Evolutionary conservation across 2,797 vertebrate genomes (phyloP), one percentile per base, ranked within the genome.

Genomic region (Nasua narica): DNA sequence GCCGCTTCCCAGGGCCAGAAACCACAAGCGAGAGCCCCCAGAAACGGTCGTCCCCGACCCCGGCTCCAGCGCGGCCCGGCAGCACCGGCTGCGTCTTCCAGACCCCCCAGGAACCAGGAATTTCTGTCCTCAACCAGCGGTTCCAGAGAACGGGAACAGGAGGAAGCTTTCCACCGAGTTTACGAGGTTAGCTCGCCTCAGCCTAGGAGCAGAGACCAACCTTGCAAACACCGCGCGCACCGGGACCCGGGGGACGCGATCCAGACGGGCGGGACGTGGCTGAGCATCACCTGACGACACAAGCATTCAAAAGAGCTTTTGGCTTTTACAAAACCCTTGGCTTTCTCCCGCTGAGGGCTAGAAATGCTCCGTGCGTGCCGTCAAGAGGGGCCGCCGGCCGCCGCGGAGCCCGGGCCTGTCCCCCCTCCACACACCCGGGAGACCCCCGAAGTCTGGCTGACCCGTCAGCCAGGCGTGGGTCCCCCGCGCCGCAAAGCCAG

Each of bases 311-410:
- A 43, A 25, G 52, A 43, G 32, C 16, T 29, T 83, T 7, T 16
- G 32, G 67, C 40, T 60, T 69, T 48, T 50, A 78, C 40, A 37
- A 21, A 29, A 37, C 21, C 32, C 9, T 3, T 3, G 16, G 14
- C 14, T 29, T 35, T 72, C 40, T 72, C 78, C 32, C 37, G 62
- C 65, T 37, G 62, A 79, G 1, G 32, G 6, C 21, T 0, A 0
- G 62, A 69, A 25, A 29, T 3, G n/a, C 37, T 25, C 3, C 2
- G 14, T 0, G 3, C 8, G 3, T 10, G 32, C 25, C 12, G 43
- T 7, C 0, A 0, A 12, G 5, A 1, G 86, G 43, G 1, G 87
- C 23, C 27, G 12, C 9, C 3, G 16, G 32, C 56, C n/a, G 7
- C 46, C 3, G 0, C 7, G 27, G 56, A 15, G 58, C 77, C 50